These are phyloP conservation scores for Latrodectus elegans DNA, from an alignment of 2,888 invertebrate species.

Conservation along the genomic window DNA sequence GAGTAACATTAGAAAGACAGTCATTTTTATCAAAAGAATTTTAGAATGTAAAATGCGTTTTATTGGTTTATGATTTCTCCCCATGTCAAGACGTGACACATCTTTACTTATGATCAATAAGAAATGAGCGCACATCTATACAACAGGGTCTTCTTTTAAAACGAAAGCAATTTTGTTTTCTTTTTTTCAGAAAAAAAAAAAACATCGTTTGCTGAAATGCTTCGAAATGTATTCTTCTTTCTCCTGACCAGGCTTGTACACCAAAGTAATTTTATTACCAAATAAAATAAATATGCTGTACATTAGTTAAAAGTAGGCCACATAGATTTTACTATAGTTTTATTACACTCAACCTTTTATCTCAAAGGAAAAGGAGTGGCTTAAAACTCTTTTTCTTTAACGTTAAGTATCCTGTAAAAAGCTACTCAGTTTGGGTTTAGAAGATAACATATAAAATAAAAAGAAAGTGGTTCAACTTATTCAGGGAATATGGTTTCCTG, in stretches of 20 bases:
- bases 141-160: background rate
- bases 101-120: slow-evolving; percentile 19
- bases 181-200: background rate
- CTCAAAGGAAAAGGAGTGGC: slow-evolving; percentile 19
- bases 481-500: no score
- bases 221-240: slow-evolving; percentile 20
- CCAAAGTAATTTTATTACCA: slow-evolving; percentile 47
- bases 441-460: slow-evolving; percentile 9
- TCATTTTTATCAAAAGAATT: no score
- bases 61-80: no score
- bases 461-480: background rate
- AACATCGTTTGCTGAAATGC: slow-evolving; percentile 16
- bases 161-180: slow-evolving; percentile 1
- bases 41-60: no score
- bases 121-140: slow-evolving; percentile 2
- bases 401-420: slow-evolving; percentile 48
- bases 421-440: slow-evolving; percentile 24
- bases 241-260: slow-evolving; percentile 8
- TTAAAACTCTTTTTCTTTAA: slow-evolving; percentile 35
- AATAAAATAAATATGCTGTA: slow-evolving; percentile 45
- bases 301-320: slow-evolving; percentile 56
- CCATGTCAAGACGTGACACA: slow-evolving; percentile 19
- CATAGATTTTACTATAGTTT: slow-evolving; percentile 53
- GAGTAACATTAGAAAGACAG: no score
- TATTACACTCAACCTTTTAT: slow-evolving; percentile 46